Percentiles rank a stretch among this genome's conserved stretches.
These are phyloP conservation scores for Caretta caretta DNA, from an alignment of 2,113 vertebrate genomes.

Conservation along the genomic window DNA sequence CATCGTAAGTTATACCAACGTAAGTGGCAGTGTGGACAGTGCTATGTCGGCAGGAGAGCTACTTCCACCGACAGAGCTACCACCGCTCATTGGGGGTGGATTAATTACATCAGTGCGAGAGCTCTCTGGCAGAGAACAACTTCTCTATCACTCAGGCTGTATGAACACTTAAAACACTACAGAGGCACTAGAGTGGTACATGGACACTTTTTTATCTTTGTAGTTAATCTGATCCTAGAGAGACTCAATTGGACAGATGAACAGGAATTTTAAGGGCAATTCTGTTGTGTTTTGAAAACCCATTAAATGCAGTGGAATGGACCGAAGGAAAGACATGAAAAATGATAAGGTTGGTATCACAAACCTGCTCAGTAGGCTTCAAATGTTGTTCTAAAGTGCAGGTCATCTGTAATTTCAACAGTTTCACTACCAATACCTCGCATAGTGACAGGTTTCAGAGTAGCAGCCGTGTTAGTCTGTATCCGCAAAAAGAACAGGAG, in stretches of 20 bases:
- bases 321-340: constrained; percentile 15
- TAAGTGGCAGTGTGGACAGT: no score
- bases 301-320: constrained; percentile 28
- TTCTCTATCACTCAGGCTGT: no score
- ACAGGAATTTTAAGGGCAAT: neutral
- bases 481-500: no score
- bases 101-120: no score
- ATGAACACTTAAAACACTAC: neutral
- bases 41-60: no score
- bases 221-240: constrained; percentile 20
- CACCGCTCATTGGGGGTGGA: no score
- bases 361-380: constrained; percentile 14
- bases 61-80: no score
- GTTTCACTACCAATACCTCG: constrained; percentile 17
- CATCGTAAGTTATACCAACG: no score
- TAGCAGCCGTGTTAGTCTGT: no score
- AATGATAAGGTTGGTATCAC: neutral
- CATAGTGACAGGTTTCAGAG: no score
- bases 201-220: neutral
- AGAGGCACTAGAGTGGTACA: neutral
- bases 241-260: neutral
- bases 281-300: constrained; percentile 14
- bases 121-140: no score
- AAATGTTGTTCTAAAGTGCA: constrained; percentile 30
- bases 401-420: constrained; percentile 31